Conservation (phyloP, 2,113 vertebrate genomes). For the Erpornis zantholeuca region DNA sequence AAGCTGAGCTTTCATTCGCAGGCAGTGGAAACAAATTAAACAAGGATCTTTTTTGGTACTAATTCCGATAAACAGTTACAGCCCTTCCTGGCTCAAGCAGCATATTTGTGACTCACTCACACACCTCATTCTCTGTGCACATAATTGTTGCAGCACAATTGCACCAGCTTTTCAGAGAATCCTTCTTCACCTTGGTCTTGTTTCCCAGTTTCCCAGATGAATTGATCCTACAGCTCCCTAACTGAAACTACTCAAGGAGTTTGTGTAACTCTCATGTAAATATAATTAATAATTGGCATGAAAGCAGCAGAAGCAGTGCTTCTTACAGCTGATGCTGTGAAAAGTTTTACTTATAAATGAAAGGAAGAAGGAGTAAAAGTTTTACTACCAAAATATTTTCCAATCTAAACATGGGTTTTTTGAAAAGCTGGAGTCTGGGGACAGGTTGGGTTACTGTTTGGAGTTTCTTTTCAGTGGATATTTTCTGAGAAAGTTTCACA, state of each 20-base stretch:
- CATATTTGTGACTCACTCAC: neutral
- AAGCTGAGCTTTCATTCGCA: neutral
- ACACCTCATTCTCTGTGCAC: neutral
- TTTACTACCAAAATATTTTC: neutral
- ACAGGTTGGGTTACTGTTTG: neutral
- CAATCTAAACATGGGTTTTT: neutral
- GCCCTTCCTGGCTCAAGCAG: neutral
- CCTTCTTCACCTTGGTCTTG: neutral
- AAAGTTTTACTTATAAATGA: neutral
- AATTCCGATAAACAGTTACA: neutral
- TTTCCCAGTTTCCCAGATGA: neutral
- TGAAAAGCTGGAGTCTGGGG: neutral
- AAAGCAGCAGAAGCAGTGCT: neutral
- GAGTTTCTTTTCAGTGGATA: neutral
- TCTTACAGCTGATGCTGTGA: neutral
- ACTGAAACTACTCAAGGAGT: neutral
- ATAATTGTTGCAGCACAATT: neutral
- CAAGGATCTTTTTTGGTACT: neutral
- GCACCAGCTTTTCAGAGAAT: neutral
- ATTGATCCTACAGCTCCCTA: neutral
- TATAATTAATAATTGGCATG: neutral
- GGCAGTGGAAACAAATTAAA: neutral
- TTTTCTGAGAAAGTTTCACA: neutral
- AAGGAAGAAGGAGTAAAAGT: neutral
- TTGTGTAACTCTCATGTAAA: neutral